A percentile compares a stretch with the other conserved stretches of the same genome.
phyloP scores from a whole-genome alignment of 2,888 invertebrate genomes.

The Oithona nana region DNA sequence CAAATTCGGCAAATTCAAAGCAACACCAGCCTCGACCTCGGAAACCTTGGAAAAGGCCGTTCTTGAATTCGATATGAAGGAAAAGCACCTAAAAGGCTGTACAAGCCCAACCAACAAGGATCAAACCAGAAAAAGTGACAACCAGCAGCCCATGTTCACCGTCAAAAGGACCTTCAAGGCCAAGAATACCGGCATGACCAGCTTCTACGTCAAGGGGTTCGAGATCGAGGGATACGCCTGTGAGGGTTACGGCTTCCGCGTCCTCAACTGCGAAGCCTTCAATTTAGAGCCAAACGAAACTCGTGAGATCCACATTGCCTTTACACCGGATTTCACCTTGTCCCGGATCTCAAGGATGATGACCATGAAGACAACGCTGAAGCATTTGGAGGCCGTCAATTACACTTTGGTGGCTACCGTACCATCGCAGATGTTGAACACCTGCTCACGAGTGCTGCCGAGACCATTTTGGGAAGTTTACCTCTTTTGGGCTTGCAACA shows the following conservation, averaged over 20 bases:
- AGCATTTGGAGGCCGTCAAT: constrained; percentile 27
- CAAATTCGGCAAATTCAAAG: constrained; percentile 41
- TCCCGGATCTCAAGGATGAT: constrained; percentile 47
- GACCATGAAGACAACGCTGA: constrained; percentile 26
- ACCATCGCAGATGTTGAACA: constrained; percentile 41
- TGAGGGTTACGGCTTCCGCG: constrained; percentile 58
- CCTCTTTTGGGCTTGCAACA: constrained; percentile 43
- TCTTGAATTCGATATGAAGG: constrained; percentile 58
- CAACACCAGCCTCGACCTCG: constrained; percentile 52
- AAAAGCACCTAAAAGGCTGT: constrained; percentile 41
- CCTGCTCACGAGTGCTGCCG: constrained; percentile 45
- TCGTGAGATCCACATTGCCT: constrained; percentile 59
- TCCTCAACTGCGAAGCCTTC: constrained; percentile 53
- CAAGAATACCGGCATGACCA: constrained; percentile 72
- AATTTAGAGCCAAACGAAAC: constrained; percentile 49
- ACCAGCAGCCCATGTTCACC: constrained; percentile 42
- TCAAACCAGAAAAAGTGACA: neutral
- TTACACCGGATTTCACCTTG: constrained; percentile 68
- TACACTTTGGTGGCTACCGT: constrained; percentile 49
- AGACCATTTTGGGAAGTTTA: constrained; percentile 57
- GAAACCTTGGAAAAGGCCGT: constrained; percentile 33
- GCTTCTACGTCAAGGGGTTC: constrained; percentile 50
- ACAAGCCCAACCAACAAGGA: constrained; percentile 27
- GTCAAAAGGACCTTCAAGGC: constrained; percentile 63
- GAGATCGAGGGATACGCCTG: constrained; percentile 42